Evolutionary conservation across 1,140 invertebrate species (phyloP), one percentile per base, ranked within the genome.

Genomic region (Ceratitis capitata): DNA sequence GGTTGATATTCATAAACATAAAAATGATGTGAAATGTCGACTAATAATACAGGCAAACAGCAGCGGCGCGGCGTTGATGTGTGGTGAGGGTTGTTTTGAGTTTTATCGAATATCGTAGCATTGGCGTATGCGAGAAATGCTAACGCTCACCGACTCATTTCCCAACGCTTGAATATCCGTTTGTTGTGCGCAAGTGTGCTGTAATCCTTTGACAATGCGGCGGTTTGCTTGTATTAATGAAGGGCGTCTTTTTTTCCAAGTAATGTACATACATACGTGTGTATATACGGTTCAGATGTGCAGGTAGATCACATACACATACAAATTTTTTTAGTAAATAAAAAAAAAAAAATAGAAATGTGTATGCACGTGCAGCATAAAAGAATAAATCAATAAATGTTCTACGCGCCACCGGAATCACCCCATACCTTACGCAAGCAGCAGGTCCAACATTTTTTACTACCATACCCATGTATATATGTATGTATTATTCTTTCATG

Each of bases 141-240:
- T 47, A 78, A 12, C 12, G 45, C 23, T 23, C 29, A 35, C 4
- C 39, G 14, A 10, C 56, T 9, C 47, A 56, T 16, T 56, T 3
- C 53, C 10, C n/a, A n/a, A 19, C 53, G 19, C 5, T 56, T 56
- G 4, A 19, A 56, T 56, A n/a, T n/a, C 5, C 19, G 56, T 61
- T 9, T 61, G 23, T 23, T 29, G 56, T 39, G 64, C 19, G 19
- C n/a, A 2, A 39, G 10, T 26, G 69, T 19, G 42, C 39, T n/a
- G 6, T 78, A 78, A 78, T 42, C 69, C 69, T 78, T 78, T 45
- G n/a, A 78, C 35, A 78, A 78, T 78, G 39, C n/a, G 12, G 39
- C 64, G 39, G 32, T 19, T 39, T n/a, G 5, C 19, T 5, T n/a
- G 29, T 42, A 5, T 19, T 56, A 74, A 74, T 19, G 19, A 74